Conservation (phyloP, 2,888 invertebrate genomes). For the Pyrrhia umbra region DNA sequence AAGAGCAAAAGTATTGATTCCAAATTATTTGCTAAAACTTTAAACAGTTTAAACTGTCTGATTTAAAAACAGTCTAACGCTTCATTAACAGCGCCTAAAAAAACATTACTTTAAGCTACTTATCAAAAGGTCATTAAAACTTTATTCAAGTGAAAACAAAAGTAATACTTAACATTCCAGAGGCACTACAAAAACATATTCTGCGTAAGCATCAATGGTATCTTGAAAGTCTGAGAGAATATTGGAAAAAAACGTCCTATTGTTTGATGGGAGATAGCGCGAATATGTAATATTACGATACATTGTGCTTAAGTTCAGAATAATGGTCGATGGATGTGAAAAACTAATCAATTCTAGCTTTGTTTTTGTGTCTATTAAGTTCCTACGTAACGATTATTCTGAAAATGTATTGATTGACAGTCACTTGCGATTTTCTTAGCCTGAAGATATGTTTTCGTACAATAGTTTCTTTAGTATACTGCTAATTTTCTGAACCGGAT, state of each 20-base stretch:
- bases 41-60: no score
- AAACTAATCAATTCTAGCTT: constrained; percentile 6
- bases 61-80: no score
- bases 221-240: constrained; percentile 79
- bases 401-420: background rate
- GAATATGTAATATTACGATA: constrained; percentile 31
- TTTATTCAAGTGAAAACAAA: constrained; percentile 57
- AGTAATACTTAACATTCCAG: constrained; percentile 25
- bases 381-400: constrained; percentile 19
- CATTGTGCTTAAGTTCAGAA: constrained; percentile 49
- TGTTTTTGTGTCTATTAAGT: constrained; percentile 28
- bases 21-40: background rate
- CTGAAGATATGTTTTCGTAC: no score
- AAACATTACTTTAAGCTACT: no score
- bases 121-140: constrained; percentile 46
- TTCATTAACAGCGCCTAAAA: no score
- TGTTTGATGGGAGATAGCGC: constrained; percentile 59
- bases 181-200: constrained; percentile 66
- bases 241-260: constrained; percentile 63
- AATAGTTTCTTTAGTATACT: no score
- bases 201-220: constrained; percentile 66
- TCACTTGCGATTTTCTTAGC: no score
- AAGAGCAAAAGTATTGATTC: background rate
- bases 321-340: constrained; percentile 19
- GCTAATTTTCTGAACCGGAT: no score